Evolutionary conservation across 2,888 invertebrate genomes (phyloP), one percentile per base, ranked within the genome.

Genomic region (Gymnosoma rotundatum): DNA sequence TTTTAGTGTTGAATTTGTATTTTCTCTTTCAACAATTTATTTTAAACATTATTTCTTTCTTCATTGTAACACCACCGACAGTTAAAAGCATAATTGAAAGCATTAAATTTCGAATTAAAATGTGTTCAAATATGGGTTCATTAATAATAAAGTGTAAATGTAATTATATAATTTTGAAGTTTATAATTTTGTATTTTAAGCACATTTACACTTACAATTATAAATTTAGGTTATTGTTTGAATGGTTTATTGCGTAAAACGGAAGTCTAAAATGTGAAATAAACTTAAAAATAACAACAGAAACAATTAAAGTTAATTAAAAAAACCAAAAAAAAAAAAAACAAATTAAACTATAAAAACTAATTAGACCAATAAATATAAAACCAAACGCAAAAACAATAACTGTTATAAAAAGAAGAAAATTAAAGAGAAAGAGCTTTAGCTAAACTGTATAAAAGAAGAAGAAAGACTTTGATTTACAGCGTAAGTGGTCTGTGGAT

Each of bases 201-300:
- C 36, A 60, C 38, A 60, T 76, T 78, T 78, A 70, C 54, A 25
- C 12, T 12, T 54, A 52, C 45, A 70, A 36, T 25, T 25, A 25
- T 61, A 61, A 78, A 82, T 82, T 70, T 82, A 45, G 81, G 81
- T 76, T 76, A 76, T 70, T 64, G 60, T 50, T 64, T 64, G 36
- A 54, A 58, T 73, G 81, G 61, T 81, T 63, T 76, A 81, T 84
- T 84, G 84, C 81, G 69, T 45, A 81, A 81, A 81, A 78, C 84
- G 84, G 84, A 84, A 84, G 81, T 84, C 36, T 78, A 45, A 73
- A 58, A 69, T 73, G 64, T 73, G 61, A 83, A 80, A 61, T 66
- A 66, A 74, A 61, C 9, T 32, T 10, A 25, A 32, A 67, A 20
- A 14, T 25, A 70, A 58, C 36, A 70, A n/a, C 61, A 56, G 38